A percentile compares a stretch with the other conserved stretches of the same genome.
Evolutionary conservation across 2,113 vertebrate species (phyloP).

Genomic region (Oncorhynchus gorbuscha): DNA sequence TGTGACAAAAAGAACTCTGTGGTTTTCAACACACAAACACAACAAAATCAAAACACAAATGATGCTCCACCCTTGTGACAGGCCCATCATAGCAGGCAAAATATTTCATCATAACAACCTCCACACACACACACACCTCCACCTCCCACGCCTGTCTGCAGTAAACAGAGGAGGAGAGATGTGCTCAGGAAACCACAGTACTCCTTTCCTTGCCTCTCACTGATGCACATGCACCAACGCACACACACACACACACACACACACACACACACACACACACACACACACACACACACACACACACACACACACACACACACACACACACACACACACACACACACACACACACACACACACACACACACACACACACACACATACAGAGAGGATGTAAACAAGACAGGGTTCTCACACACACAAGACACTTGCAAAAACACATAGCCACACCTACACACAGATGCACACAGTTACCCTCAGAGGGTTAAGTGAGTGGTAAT

Average conservation of each 20-base stretch:
- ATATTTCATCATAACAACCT: too few relatives aligned
- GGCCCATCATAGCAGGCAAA: slow-evolving; percentile 24
- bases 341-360: slow-evolving; percentile 10
- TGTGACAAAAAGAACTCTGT: slow-evolving; percentile 46
- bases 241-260: slow-evolving; percentile 2
- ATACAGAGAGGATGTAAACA: neutral
- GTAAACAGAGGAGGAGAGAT: slow-evolving; percentile 56
- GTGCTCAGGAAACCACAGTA: slow-evolving; percentile 65
- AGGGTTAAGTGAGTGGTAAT: neutral
- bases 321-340: slow-evolving; percentile 16
- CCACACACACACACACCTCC: slow-evolving; percentile 3
- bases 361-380: slow-evolving; percentile 11
- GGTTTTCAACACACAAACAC: too few relatives aligned
- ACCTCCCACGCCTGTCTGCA: slow-evolving; percentile 23
- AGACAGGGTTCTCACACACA: slow-evolving; percentile 1
- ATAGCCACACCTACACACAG: too few relatives aligned
- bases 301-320: slow-evolving; percentile 10
- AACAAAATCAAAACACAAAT: neutral
- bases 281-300: slow-evolving; percentile 14
- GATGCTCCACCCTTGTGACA: too few relatives aligned
- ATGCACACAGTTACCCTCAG: neutral
- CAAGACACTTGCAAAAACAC: slow-evolving; percentile 1
- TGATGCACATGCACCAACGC: neutral
- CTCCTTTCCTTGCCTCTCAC: too few relatives aligned
- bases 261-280: slow-evolving; percentile 15